Conservation (phyloP, 2,888 invertebrate species). For the Allophyes oxyacanthae region DNA sequence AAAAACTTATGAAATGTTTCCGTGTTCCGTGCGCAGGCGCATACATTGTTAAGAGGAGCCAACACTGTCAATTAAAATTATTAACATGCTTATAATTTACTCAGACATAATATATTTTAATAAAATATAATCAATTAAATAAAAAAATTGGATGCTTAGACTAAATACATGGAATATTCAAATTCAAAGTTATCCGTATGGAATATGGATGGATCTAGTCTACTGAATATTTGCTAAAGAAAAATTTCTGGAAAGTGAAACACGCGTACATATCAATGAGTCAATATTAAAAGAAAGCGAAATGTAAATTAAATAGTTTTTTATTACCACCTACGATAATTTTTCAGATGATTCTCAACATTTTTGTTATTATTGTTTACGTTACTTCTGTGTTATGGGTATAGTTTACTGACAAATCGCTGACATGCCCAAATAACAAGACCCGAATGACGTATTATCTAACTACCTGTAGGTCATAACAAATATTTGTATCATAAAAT, state of each 20-base stretch:
- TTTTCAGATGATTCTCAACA: slow-evolving; percentile 11
- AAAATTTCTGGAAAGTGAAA: slow-evolving; percentile 47
- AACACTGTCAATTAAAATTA: slow-evolving; percentile 1
- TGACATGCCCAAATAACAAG: no score
- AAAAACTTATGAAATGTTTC: slow-evolving; percentile 24
- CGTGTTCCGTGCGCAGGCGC: slow-evolving; percentile 3
- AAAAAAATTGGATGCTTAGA: no score
- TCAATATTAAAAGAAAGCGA: slow-evolving; percentile 58
- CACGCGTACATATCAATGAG: slow-evolving; percentile 46
- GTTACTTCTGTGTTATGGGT: no score
- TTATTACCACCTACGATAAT: slow-evolving; percentile 3
- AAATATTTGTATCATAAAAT: slow-evolving; percentile 2
- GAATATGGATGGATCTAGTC: slow-evolving; percentile 9
- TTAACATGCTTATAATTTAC: no score
- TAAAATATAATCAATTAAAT: not conserved
- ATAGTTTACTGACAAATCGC: no score
- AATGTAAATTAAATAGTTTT: slow-evolving; percentile 36
- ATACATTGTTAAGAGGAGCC: slow-evolving; percentile 3
- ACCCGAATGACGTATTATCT: no score
- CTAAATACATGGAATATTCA: not conserved
- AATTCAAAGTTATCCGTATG: not conserved
- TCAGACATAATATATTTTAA: no score
- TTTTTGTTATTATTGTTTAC: no score
- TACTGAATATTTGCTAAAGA: slow-evolving; percentile 15
- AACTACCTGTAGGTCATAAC: no score